Base-by-base conservation (phyloP, 2,797 vertebrate species). In the Sparidentex hasta region DNA sequence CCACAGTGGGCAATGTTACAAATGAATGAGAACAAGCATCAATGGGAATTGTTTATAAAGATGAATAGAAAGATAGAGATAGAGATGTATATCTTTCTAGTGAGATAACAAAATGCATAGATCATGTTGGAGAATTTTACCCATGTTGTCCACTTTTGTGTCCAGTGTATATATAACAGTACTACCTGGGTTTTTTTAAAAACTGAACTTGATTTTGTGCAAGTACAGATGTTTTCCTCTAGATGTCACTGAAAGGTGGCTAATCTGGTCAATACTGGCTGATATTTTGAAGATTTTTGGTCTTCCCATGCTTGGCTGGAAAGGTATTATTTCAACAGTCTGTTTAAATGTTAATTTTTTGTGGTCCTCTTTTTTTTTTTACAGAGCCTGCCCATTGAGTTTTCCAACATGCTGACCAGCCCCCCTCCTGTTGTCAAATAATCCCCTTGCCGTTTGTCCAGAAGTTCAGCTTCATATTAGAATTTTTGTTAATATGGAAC, bases 341-440 rank as follows among this genome's bases (percentile, higher is more conserved):
- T 62, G 27, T 71, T 33, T 44, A 47, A 3, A 2, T 65, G 18
- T 44, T 8, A 1, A 5, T 63, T 43, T 51, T 48, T 44, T 44
- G 20, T 51, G 2, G 2, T 71, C 25, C 5, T 74, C 13, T 51
- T 6, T n/a, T n/a, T n/a, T n/a, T 73, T 82, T 55, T n/a, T 82
- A 11, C 90, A 95, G 95, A 94, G 70, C 87, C 95, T 44, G 70
- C 80, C 13, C 95, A 95, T 80, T 96, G 84, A 94, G 68, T 56
- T 64, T 56, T 56, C 72, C 72, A 69, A 58, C 79, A 50, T 79
- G 71, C 55, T 55, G 86, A 87, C 85, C 66, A 17, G 44, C 82
- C 66, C 47, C 47, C 48, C 62, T 20, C 86, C 90, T 47, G 72
- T 80, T 90, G 83, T 90, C 74, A 90, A 70, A 87, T 82, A 79